Base-by-base conservation (phyloP, 2,113 vertebrate genomes). In the Arizona elegans region DNA sequence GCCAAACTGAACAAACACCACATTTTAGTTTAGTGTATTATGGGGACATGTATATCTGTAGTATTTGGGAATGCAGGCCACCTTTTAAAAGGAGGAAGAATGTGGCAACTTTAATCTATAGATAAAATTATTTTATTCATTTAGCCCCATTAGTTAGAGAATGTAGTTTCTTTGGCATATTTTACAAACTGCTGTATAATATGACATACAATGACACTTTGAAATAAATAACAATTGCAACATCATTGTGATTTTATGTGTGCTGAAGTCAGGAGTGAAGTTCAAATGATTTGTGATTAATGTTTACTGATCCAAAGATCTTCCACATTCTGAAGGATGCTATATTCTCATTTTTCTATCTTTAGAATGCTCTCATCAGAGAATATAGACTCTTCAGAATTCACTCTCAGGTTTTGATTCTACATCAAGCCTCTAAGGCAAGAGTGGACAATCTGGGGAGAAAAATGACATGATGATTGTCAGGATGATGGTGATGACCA, bases 181-280 rank as follows among this genome's bases (percentile, higher is more conserved):
- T 52, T 54, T 87, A 54, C 13, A 87, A 13, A n/a, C 13, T 54
- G 86, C 26, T 38, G 17, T 81, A 81, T 81, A 81, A 86, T 24
- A n/a, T n/a, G 62, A 4, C 53, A 7, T 90, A 43, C 12, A 94
- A 50, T 65, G 86, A 92, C 55, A 94, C 52, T 29, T 92, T 93
- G 59, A 92, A 87, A 19, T 86, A 93, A 90, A 92, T 91, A 93
- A 13, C 92, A 26, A 58, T 92, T 91, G 86, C 70, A 93, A 94
- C 33, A 85, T 13, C 19, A 38, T 24, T 91, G 90, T 38, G 93
- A 33, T 85, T 92, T 92, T 91, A 92, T 1, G 55, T 47, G 86
- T 91, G 47, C 65, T 92, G 91, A 94, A 95, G 58, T 43, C 93
- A 88, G 1, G 3, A 23, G n/a, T 85, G 17, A 92, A 86, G 94